Base-by-base conservation (phyloP, 2,113 vertebrate genomes). In the Corythaeola cristata region DNA sequence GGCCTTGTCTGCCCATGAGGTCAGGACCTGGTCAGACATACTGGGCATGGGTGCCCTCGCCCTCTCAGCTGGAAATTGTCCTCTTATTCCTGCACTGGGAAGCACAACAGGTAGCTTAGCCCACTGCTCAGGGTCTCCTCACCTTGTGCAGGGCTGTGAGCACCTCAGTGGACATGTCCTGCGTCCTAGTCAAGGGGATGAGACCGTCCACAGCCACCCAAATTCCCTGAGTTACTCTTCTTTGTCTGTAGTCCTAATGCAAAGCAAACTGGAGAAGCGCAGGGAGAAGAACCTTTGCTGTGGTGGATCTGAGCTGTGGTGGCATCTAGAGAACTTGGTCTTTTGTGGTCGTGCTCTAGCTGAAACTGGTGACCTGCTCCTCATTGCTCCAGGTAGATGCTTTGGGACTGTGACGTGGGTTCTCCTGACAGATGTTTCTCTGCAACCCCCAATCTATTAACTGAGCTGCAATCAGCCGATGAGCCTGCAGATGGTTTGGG, bases 201-300 rank as follows among this genome's bases (percentile, higher is more conserved):
- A 21, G n/a, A 45, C 37, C 8, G 2, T 58, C 41, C 21, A 84
- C 35, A 79, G 41, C 41, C 12, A 14, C 49, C 6, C 30, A 62
- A 4, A 32, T 84, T 77, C 30, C 6, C 12, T 8, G 5, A 12
- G 26, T 16, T 67, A 59, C 0, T 0, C 9, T 87, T 77, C 45
- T 69, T 77, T 55, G 28, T 37, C 23, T 21, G 20, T 22, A 8
- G 52, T 14, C 9, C 18, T 39, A 26, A 23, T 20, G 32, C 22
- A 58, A 14, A 49, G 45, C 18, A 35, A 71, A n/a, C 78, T n/a
- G 72, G 28, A 39, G 39, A 56, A 24, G 23, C 66, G 21, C 53
- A 59, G 58, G 50, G 45, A 69, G 63, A 71, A 69, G 63, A 71
- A 35, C 7, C 3, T 49, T 53, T 87, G 24, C 50, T 77, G 33